A percentile compares a stretch with the other conserved stretches of the same genome.
phyloP scores from a whole-genome alignment of 2,113 vertebrate species.

The Tor tambroides region DNA sequence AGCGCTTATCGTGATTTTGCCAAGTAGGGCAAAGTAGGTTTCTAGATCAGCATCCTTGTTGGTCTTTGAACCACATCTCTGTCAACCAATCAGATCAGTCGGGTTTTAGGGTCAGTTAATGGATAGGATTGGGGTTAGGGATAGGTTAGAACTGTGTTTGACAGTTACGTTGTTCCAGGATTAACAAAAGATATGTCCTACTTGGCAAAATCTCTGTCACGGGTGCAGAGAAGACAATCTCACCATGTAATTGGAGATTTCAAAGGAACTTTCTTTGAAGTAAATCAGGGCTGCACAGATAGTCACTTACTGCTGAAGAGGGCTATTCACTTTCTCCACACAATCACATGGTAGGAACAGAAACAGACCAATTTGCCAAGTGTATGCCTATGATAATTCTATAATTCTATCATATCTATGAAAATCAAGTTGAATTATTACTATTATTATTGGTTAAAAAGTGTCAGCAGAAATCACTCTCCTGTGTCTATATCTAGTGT shows the following conservation, averaged over 20 bases:
- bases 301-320: constrained; percentile 22
- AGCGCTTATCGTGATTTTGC: background rate
- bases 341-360: background rate
- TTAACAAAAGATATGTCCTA: constrained; percentile 26
- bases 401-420: background rate
- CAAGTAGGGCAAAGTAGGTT: constrained; percentile 23
- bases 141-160: constrained; percentile 15
- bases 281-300: constrained; percentile 40
- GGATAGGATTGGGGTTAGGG: background rate
- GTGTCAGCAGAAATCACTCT: background rate
- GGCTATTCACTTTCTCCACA: constrained; percentile 5
- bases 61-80: background rate
- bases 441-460: background rate
- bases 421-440: background rate
- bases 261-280: constrained; percentile 39
- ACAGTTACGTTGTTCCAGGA: background rate
- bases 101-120: background rate
- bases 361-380: constrained; percentile 6
- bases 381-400: background rate
- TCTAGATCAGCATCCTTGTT: background rate
- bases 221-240: constrained; percentile 34
- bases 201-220: constrained; percentile 19
- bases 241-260: constrained; percentile 48
- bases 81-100: background rate
- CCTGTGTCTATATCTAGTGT: background rate